Evolutionary conservation across 2,797 vertebrate genomes (phyloP).

Genomic region (Bovichtus diacanthus): DNA sequence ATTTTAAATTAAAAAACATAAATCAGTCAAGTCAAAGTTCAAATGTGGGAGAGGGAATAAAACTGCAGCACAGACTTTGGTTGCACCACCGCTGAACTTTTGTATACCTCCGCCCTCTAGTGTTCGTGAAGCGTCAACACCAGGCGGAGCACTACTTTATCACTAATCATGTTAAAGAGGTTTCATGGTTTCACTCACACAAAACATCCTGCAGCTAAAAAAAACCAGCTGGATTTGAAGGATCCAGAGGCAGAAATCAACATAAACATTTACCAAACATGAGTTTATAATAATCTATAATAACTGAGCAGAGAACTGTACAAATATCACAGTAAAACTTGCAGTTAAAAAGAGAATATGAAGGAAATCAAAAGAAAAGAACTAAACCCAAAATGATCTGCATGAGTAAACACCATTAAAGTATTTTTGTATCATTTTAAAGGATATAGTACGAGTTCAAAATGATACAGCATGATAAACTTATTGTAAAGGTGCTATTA

Average conservation of each 20-base stretch:
- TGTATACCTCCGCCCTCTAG: slow-evolving; percentile 87
- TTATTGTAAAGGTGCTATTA: not conserved
- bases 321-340: not conserved
- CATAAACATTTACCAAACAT: not conserved
- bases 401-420: too few species aligned
- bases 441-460: too few species aligned
- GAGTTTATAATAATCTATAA: not conserved
- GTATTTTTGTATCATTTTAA: too few species aligned
- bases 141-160: too few species aligned
- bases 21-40: not conserved
- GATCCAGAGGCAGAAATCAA: not conserved
- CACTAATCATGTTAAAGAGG: not conserved
- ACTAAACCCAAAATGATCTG: not conserved
- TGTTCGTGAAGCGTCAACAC: not conserved
- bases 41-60: not conserved
- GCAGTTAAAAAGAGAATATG: too few species aligned
- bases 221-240: not conserved
- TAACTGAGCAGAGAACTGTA: too few species aligned
- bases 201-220: too few species aligned
- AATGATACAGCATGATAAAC: not conserved
- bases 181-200: too few species aligned
- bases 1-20: not conserved
- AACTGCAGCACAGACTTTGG: not conserved
- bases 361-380: not conserved
- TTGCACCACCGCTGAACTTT: not conserved